Evolutionary conservation across 1,140 invertebrate species (phyloP), one percentile per base, ranked within the genome.

Genomic region (Drosophila fuyamai): DNA sequence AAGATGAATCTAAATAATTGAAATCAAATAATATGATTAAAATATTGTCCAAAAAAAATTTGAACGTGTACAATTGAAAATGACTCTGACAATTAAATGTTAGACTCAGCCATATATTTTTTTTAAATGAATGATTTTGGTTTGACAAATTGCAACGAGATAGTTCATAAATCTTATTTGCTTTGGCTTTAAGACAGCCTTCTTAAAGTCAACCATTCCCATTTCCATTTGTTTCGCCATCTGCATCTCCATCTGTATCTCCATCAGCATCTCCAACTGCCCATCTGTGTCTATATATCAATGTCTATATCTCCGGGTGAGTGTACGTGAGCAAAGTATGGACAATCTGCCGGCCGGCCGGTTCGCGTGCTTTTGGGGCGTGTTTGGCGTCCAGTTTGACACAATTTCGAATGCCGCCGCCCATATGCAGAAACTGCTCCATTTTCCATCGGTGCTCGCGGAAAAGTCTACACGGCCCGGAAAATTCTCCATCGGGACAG

Each of bases 311-410:
- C 62, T 58, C 43, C 18, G 41, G 43, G 27, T 16, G 46, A 9
- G 38, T 32, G 48, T 36, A 57, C 23, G 36, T 44, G 48, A 29
- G 13, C 41, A 13, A 14, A 61, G 32, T 61, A 1, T 9, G 44
- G 41, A 57, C 32, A 36, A 59, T 48, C 44, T 35, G 56, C 65
- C 66, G 66, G 48, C 59, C 72, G 55, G 74, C 50, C 54, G 62
- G 41, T 61, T 27, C 44, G n/a, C 9, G 43, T 10, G 70, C 46
- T 72, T 73, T 72, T 32, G 56, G 74, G 75, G 75, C 74, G 74
- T 77, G 62, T 68, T 56, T 57, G 56, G 16, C 53, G 51, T 27
- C 41, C 63, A 57, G 63, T 67, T 77, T 77, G 75, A 77, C 75
- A 77, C 75, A 77, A 77, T 77, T 77, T 77, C 50, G 63, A 27